Conservation (phyloP, 2,888 invertebrate species). For the Habroteleia sp. region DNA sequence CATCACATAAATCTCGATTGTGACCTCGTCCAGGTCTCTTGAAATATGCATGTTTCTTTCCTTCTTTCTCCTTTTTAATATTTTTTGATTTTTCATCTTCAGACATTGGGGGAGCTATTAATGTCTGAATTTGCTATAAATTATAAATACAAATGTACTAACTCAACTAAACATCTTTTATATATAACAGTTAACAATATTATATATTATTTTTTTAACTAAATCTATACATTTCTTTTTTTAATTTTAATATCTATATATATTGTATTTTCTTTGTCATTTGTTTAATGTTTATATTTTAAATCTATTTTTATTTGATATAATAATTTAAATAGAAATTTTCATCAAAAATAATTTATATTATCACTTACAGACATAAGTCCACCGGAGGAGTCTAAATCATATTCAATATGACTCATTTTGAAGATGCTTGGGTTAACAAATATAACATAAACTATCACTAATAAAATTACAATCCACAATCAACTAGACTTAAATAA, state of each 20-base stretch:
- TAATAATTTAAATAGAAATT: neutral
- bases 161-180: neutral
- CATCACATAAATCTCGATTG: constrained; percentile 96
- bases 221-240: no score
- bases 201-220: no score
- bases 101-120: constrained; percentile 93
- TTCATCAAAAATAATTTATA: neutral
- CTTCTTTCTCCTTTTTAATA: constrained; percentile 82
- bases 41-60: constrained; percentile 90
- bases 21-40: constrained; percentile 93
- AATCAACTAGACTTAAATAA: neutral
- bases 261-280: no score
- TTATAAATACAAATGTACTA: neutral
- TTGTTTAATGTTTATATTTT: no score
- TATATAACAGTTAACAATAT: no score
- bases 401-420: constrained; percentile 56
- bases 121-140: constrained; percentile 90
- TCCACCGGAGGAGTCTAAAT: constrained; percentile 50
- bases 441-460: no score
- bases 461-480: neutral
- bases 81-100: constrained; percentile 85
- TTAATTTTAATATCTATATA: no score
- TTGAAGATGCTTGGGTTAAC: neutral
- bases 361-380: constrained; percentile 41
- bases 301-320: no score